These are phyloP conservation scores for Tenebrosternarchus preto DNA, from an alignment of 2,113 vertebrate species.

Conservation along the genomic window DNA sequence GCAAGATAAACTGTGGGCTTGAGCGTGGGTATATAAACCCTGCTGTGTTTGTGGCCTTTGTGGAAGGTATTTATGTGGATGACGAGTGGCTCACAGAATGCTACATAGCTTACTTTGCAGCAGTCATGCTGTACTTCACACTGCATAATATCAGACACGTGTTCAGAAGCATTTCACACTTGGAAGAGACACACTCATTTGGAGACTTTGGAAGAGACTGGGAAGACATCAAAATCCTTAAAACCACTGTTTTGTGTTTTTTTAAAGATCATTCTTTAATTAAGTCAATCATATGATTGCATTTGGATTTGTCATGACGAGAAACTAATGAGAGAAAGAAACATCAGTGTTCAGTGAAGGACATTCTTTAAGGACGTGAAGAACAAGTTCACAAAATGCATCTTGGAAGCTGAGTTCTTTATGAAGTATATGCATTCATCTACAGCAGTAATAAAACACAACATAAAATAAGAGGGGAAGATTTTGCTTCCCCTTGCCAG, in stretches of 20 bases:
- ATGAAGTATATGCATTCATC: conserved; percentile 28
- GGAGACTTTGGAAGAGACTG: not conserved
- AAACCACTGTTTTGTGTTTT: not conserved
- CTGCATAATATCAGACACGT: conserved; percentile 22
- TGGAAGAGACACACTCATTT: not conserved
- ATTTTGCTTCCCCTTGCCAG: conserved; percentile 2
- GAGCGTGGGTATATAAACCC: conserved; percentile 48
- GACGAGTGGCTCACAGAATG: not conserved
- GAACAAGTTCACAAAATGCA: not conserved
- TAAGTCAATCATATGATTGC: not conserved
- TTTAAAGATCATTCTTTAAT: not conserved
- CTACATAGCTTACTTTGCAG: conserved; percentile 37
- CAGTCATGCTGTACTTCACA: conserved; percentile 43
- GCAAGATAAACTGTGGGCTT: conserved; percentile 44
- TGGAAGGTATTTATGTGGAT: conserved; percentile 50
- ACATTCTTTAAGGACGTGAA: not conserved
- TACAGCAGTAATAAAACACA: conserved; percentile 16
- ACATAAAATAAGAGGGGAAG: conserved; percentile 5
- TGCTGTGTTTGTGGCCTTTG: conserved; percentile 36
- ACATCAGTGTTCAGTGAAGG: not conserved
- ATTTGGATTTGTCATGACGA: not conserved
- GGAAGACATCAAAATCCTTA: not conserved
- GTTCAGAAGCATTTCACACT: conserved; percentile 7
- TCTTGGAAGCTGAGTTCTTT: conserved; percentile 4
- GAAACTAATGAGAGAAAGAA: not conserved